Conservation (phyloP, 2,113 vertebrate genomes). For the Anseranas semipalmata region DNA sequence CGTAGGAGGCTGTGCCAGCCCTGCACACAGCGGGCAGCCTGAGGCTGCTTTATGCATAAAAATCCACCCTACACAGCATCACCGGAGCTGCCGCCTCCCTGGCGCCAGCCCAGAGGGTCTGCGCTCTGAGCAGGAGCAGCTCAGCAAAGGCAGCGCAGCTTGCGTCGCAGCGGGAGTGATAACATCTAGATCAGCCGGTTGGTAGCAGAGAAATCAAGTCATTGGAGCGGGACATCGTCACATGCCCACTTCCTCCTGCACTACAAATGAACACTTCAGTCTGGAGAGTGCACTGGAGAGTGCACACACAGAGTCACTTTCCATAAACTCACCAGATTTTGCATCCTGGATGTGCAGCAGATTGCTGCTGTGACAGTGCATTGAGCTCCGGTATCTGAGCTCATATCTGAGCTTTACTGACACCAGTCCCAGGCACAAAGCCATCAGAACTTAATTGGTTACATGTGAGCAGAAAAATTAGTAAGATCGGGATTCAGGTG, state of each 20-base stretch:
- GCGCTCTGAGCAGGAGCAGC: not conserved
- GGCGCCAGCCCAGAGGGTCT: slow-evolving; percentile 9
- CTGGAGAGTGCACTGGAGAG: accelerated
- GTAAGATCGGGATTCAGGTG: not conserved
- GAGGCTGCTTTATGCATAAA: not conserved
- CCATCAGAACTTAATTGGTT: not conserved
- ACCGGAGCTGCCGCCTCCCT: not conserved
- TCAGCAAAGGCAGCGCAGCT: not conserved
- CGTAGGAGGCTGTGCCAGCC: not conserved
- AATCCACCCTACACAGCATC: not conserved
- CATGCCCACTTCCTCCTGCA: not conserved
- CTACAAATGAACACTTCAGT: not conserved
- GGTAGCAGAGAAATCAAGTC: not conserved
- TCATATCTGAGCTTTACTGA: not conserved
- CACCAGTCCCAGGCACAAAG: not conserved
- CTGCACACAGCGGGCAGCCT: not conserved
- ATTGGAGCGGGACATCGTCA: not conserved
- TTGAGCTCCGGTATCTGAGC: not conserved
- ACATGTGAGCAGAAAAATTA: accelerated
- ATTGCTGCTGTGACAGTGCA: accelerated
- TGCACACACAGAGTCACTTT: too few relatives aligned
- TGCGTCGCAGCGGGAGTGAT: not conserved
- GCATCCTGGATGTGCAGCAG: not conserved
- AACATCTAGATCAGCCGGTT: not conserved
- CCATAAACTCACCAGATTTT: not conserved